Percentiles rank a stretch among this genome's conserved stretches.
These are phyloP conservation scores for Megalops cyprinoides DNA, from an alignment of 2,797 vertebrate species.

Conservation along the genomic window DNA sequence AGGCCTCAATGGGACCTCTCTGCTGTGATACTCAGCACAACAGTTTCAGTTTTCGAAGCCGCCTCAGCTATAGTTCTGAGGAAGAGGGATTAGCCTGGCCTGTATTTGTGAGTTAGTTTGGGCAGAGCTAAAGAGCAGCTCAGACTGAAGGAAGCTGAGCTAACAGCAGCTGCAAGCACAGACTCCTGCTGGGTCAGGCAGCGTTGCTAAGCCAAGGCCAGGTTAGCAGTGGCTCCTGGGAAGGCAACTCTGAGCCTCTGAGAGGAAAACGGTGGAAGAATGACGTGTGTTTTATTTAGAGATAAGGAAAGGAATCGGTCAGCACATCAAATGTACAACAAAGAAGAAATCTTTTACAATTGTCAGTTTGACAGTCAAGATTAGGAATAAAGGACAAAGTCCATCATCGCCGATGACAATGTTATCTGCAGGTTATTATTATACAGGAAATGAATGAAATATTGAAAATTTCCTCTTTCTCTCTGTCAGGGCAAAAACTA, in stretches of 20 bases:
- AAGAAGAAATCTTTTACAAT: constrained; percentile 17
- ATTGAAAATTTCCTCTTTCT: constrained; percentile 67
- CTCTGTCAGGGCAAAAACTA: constrained; percentile 78
- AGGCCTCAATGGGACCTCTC: neutral
- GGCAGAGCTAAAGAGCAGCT: neutral
- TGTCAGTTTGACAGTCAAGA: constrained; percentile 11
- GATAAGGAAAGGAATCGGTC: constrained; percentile 22
- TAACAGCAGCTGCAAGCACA: constrained; percentile 80
- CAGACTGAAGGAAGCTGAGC: constrained; percentile 66
- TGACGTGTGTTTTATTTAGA: constrained; percentile 12
- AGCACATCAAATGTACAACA: constrained; percentile 5
- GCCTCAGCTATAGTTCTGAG: too few species aligned
- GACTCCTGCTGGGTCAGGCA: constrained; percentile 77
- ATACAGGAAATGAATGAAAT: neutral
- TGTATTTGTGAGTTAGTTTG: neutral
- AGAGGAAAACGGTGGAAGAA: constrained; percentile 19
- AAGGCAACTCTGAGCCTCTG: constrained; percentile 78
- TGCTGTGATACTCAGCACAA: too few species aligned
- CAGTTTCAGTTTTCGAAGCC: too few species aligned
- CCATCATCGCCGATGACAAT: neutral
- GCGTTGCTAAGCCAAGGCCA: constrained; percentile 76
- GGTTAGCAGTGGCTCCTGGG: constrained; percentile 76
- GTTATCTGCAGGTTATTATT: constrained; percentile 14
- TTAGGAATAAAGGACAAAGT: neutral
- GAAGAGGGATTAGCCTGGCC: too few species aligned